Evolutionary conservation across 2,797 vertebrate genomes (phyloP), one percentile per base, ranked within the genome.

Genomic region (Oceanodroma leucorhoa): DNA sequence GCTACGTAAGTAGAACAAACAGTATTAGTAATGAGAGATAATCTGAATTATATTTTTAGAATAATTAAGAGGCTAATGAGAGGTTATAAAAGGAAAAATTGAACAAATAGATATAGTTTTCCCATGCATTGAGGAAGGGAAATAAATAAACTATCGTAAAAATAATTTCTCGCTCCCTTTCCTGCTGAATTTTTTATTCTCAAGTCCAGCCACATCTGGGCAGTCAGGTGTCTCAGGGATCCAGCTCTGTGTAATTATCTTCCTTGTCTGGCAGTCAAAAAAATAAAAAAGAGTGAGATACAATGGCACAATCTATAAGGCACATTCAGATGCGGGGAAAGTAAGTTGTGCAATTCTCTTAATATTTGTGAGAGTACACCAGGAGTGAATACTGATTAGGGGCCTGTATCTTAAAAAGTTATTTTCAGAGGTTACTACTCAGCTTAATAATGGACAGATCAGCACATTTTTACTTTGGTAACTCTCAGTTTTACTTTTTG

Each of bases 401-500:
- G 6, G 0, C 0, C 21, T 69, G 4, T 60, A 30, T 61, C 38
- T 78, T 75, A 66, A 87, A 77, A 23, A 71, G 26, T 6, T 75
- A 62, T 93, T 88, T 93, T 91, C 50, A 34, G 32, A 87, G 14
- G 16, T 67, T 85, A 46, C 27, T 80, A 51, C 14, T 93, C 58
- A 53, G 54, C 40, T 85, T 86, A 90, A 83, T 75, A 89, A 91
- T 34, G 66, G 69, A 27, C 36, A 91, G 48, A 87, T 88, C 84
- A 94, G 62, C 65, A 81, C 69, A 45, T 80, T 91, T 92, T 78
- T 75, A 24, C 54, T 69, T 88, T 51, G 50, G 41, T 50, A 78
- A 82, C 34, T 87, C 81, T 91, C 27, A 65, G 26, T 78, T 96
- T 83, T 69, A 60, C 40, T 81, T 95, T 90, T 53, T 85, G 41